Evolutionary conservation across 2,797 vertebrate genomes (phyloP).

Genomic region (Sylvilagus floridanus): DNA sequence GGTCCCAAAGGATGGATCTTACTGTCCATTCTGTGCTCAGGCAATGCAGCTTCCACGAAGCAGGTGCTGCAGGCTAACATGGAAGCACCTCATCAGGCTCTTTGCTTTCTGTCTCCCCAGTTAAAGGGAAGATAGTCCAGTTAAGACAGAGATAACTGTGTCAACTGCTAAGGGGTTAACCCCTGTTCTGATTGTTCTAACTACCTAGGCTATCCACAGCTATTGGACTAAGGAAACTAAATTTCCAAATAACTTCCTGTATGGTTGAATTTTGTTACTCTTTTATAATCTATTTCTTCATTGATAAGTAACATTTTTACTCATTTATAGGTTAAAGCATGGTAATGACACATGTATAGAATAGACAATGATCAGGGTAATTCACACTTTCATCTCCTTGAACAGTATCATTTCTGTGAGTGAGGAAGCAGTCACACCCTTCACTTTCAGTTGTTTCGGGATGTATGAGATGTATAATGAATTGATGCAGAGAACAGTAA

Average conservation of each 20-base stretch:
- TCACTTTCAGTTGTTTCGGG: no score
- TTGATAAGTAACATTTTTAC: no score
- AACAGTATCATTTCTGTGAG: no score
- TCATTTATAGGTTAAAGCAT: no score
- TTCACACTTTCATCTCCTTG: no score
- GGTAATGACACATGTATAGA: no score
- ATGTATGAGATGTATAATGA: no score
- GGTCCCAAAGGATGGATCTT: constrained; percentile 80
- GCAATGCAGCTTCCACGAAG: constrained; percentile 80
- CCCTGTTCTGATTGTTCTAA: constrained; percentile 26
- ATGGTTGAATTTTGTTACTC: neutral
- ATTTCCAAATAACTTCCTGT: constrained; percentile 65
- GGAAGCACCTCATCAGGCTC: constrained; percentile 48
- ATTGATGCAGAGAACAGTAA: no score
- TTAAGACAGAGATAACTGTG: neutral
- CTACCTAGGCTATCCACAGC: neutral
- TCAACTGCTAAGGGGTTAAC: constrained; percentile 58
- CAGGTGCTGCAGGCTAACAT: constrained; percentile 79
- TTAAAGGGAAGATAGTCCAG: constrained; percentile 37
- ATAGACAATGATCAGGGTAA: no score
- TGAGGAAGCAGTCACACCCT: no score
- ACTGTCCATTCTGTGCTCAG: constrained; percentile 76
- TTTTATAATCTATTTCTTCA: neutral
- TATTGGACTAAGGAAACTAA: neutral
- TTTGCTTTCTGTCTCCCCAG: neutral